Evolutionary conservation across 2,888 invertebrate genomes (phyloP), one percentile per base, ranked within the genome.

Genomic region (Parelbella ahira): DNA sequence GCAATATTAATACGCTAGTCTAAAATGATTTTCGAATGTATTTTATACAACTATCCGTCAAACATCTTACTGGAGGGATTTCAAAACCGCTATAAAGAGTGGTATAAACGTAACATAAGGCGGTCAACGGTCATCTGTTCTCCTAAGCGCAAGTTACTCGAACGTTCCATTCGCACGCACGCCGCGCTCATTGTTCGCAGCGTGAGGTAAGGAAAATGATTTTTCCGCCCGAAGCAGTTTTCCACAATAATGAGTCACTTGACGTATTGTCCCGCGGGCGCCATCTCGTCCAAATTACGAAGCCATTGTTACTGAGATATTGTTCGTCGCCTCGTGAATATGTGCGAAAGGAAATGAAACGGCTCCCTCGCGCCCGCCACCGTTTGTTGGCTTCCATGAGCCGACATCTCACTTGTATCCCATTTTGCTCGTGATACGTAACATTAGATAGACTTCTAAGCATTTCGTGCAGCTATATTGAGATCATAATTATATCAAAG

Each of bases 331-430:
- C 60, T 64, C 70, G 69, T 75, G 82, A 78, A 80, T 80, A 79
- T 81, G 78, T 82, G 81, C 72, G 72, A 77, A 66, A 75, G 80
- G 81, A 80, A 83, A 82, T 80, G 75, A 79, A 81, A 79, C 72
- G 71, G 71, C 73, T 68, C 72, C 65, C 70, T 48, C 47, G 67
- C 63, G 66, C 63, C 63, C 57, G 68, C 63, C 65, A 60, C 58
- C 61, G 66, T 69, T 70, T 68, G 71, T 66, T 67, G 64, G 56
- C 53, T 57, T 56, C 57, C 54, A 33, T 6, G 15, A 27, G 41
- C 41, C 33, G 27, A 33, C 41, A 13, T 34, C 41, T 41, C 27
- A 27, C 7, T 23, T 33, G 27, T 34, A 34, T 34, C 27, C 24
- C 39, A 39, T 32, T 39, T 19, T 39, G 32, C 25, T 25, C 24